Percentiles rank a stretch among this genome's conserved stretches.
phyloP scores from a whole-genome alignment of 64 coral and sea anemone species.

The Dendrophyllia cribrosa region DNA sequence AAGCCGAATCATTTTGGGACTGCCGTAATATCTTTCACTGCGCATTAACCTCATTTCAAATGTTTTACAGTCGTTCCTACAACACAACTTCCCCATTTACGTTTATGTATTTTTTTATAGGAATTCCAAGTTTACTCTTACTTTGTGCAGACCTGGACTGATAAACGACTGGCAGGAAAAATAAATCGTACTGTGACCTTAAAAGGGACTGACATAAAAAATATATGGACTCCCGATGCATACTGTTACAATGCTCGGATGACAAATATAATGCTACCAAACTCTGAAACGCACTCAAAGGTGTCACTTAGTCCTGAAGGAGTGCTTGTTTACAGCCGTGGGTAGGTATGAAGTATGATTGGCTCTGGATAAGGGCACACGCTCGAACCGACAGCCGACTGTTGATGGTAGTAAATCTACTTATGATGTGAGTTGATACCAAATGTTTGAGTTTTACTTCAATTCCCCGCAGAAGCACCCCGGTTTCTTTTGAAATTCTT shows the following conservation, averaged over 20 bases:
- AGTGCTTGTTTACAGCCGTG: conserved; percentile 3
- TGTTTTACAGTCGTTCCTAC: no score
- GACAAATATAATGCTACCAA: conserved; percentile 24
- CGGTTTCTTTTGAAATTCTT: no score
- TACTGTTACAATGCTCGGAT: conserved; percentile 15
- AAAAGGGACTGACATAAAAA: neutral
- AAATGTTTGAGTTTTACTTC: no score
- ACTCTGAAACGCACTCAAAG: neutral
- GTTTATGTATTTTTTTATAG: neutral
- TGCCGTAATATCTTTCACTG: no score
- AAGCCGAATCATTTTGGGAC: no score
- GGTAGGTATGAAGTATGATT: neutral
- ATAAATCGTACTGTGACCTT: conserved; percentile 10
- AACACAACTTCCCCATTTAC: neutral
- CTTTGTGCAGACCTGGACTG: neutral
- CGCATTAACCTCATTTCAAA: no score
- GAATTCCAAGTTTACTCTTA: conserved; percentile 28
- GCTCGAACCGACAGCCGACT: no score
- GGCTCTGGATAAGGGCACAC: no score
- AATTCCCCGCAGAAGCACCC: no score
- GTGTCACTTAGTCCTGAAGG: conserved; percentile 13
- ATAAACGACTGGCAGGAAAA: conserved; percentile 22
- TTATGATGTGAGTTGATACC: no score
- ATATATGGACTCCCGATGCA: conserved; percentile 14
- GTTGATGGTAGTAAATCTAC: no score